These are phyloP conservation scores for Gymnorhina tibicen DNA, from an alignment of 2,113 vertebrate genomes.

Conservation along the genomic window DNA sequence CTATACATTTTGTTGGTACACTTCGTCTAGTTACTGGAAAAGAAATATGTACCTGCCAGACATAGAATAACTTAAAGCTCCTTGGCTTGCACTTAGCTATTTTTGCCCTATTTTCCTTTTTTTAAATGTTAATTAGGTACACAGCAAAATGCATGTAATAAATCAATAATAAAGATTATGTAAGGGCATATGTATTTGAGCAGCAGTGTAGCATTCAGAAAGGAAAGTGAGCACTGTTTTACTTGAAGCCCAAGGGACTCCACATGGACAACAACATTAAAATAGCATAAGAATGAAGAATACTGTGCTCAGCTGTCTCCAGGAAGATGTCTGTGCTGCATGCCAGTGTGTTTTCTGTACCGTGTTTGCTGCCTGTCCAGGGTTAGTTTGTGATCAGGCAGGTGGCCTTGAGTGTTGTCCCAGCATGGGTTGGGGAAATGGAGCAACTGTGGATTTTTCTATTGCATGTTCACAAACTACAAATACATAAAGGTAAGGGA, in stretches of 20 bases:
- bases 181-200: conserved; percentile 2
- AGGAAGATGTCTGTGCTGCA: neutral
- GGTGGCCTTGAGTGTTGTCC: neutral
- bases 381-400: neutral
- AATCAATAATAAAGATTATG: conserved; percentile 31
- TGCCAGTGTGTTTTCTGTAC: neutral
- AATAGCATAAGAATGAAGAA: neutral
- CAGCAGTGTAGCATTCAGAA: neutral
- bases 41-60: conserved; percentile 9
- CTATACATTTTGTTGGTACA: neutral
- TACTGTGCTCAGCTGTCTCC: neutral
- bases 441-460: neutral
- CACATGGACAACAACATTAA: neutral
- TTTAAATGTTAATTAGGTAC: conserved; percentile 13
- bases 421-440: neutral
- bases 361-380: rapidly evolving
- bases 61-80: neutral
- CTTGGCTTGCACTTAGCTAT: neutral
- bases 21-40: neutral
- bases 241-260: neutral
- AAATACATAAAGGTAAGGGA: neutral
- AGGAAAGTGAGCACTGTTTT: neutral
- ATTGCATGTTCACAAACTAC: neutral
- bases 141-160: neutral
- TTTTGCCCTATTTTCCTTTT: conserved; percentile 8